phyloP scores from a whole-genome alignment of 1,140 invertebrate genomes.

The Pteromalus puparum region DNA sequence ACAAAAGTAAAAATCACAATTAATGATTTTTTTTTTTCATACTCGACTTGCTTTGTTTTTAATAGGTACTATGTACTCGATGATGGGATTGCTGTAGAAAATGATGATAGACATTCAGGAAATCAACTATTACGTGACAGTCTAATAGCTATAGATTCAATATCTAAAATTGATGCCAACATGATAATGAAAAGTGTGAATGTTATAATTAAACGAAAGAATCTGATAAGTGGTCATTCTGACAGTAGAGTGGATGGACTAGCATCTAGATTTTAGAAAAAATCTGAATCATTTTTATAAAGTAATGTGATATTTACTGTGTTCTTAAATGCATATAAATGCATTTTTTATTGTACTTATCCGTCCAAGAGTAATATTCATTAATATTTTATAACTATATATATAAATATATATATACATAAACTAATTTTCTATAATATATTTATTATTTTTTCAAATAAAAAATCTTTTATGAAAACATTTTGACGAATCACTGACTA shows the following conservation, averaged over 20 bases:
- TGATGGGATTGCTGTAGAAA: conserved; percentile 66
- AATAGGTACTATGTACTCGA: conserved; percentile 64
- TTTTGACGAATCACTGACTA: conserved; percentile 5
- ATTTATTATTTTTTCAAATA: conserved; percentile 39
- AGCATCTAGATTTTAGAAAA: conserved; percentile 78
- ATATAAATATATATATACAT: conserved; percentile 37
- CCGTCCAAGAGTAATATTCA: not conserved
- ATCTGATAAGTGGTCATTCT: conserved; percentile 75
- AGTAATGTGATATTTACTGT: conserved; percentile 40
- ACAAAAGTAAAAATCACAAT: not conserved
- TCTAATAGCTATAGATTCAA: conserved; percentile 58
- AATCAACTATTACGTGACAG: conserved; percentile 60
- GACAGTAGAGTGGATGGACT: conserved; percentile 81
- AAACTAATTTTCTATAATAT: conserved; percentile 35
- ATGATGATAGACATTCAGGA: conserved; percentile 61
- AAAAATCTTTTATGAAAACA: conserved; percentile 49
- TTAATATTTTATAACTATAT: conserved; percentile 16
- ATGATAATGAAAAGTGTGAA: conserved; percentile 72
- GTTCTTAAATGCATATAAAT: not conserved
- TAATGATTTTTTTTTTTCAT: not conserved
- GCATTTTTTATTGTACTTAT: not conserved
- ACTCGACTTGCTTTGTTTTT: conserved; percentile 43
- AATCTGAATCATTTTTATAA: not conserved
- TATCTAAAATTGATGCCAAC: conserved; percentile 56
- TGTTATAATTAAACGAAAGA: conserved; percentile 73